Evolutionary conservation across 2,888 invertebrate species (phyloP).

Genomic region (Barypeithes pellucidus): DNA sequence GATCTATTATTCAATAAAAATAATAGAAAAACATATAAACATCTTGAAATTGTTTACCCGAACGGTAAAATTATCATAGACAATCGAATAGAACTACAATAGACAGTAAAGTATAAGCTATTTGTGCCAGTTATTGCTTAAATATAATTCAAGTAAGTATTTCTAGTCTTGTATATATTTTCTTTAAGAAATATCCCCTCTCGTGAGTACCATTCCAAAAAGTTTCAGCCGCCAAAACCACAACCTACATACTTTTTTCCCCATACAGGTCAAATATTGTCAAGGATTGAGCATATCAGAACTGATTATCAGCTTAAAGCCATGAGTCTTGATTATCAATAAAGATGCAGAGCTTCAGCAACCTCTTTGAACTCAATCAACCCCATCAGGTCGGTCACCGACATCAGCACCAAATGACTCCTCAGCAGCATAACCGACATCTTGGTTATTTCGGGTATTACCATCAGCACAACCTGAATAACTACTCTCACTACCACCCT

Average conservation of each 20-base stretch:
- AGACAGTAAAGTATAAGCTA: no score
- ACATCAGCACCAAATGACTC: slow-evolving; percentile 42
- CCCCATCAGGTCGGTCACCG: slow-evolving; percentile 61
- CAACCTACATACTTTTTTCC: slow-evolving; percentile 1
- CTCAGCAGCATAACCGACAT: slow-evolving; percentile 59
- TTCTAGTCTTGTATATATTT: no score
- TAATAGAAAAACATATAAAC: not conserved
- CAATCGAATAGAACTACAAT: not conserved
- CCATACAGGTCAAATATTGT: not conserved
- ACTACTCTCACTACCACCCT: slow-evolving; percentile 58
- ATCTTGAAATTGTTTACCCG: not conserved
- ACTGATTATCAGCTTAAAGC: not conserved
- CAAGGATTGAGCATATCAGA: slow-evolving; percentile 6
- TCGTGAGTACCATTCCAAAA: slow-evolving; percentile 28
- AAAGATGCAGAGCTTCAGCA: slow-evolving; percentile 67
- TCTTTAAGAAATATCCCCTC: not conserved
- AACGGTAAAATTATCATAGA: not conserved
- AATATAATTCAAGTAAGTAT: no score
- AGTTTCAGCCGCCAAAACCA: not conserved
- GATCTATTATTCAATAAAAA: not conserved
- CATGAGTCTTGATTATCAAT: slow-evolving; percentile 8
- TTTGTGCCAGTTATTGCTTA: no score
- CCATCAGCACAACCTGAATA: slow-evolving; percentile 60
- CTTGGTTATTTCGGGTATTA: slow-evolving; percentile 54
- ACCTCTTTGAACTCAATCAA: slow-evolving; percentile 66